These are phyloP conservation scores for Salvelinus namaycush DNA, from an alignment of 2,113 vertebrate genomes.

Conservation along the genomic window DNA sequence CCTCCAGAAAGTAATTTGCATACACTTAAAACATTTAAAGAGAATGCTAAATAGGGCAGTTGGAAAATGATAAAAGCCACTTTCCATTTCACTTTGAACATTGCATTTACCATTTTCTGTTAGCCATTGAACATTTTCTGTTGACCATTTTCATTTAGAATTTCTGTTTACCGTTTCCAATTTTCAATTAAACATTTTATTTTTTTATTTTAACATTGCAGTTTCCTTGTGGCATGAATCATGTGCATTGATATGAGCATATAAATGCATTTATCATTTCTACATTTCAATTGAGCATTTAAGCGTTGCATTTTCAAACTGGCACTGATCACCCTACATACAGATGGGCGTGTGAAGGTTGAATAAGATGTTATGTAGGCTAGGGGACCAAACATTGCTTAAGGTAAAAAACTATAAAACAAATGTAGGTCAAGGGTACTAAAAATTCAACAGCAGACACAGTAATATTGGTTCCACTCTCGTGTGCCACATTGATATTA, in stretches of 20 bases:
- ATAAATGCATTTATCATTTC: no score
- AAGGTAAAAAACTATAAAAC: slow-evolving; percentile 54
- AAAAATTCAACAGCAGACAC: slow-evolving; percentile 43
- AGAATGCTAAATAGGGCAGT: no score
- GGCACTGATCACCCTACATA: no score
- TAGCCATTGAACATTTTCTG: not conserved
- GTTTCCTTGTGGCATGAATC: not conserved
- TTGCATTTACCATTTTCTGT: not conserved
- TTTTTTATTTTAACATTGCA: not conserved
- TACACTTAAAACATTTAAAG: no score
- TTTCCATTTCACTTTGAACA: no score
- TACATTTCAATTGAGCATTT: no score
- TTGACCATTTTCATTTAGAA: not conserved
- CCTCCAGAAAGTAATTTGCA: no score
- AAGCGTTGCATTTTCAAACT: no score
- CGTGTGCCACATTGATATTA: not conserved
- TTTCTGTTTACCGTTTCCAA: not conserved
- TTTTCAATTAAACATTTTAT: not conserved
- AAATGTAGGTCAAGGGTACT: slow-evolving; percentile 67
- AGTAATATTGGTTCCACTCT: not conserved
- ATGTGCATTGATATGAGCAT: no score
- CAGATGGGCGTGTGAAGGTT: slow-evolving; percentile 11
- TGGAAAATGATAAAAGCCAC: no score
- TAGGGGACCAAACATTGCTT: slow-evolving; percentile 67
- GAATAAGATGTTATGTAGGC: slow-evolving; percentile 54